Evolutionary conservation across 2,888 invertebrate genomes (phyloP), one percentile per base, ranked within the genome.

Genomic region (Scrobipalpa costella): DNA sequence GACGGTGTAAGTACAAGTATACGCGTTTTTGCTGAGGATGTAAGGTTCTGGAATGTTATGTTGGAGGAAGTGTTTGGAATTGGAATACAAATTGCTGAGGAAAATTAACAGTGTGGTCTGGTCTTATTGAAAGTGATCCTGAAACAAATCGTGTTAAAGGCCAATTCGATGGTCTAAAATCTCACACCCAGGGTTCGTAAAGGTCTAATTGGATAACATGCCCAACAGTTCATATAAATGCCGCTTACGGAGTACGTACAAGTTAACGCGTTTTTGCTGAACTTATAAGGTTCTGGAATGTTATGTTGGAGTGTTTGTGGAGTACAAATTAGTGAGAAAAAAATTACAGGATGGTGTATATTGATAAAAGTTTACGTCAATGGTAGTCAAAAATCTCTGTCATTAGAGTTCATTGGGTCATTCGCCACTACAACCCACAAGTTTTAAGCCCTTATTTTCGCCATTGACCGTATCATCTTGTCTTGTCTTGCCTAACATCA

Each of bases 171-270:
- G n/a, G n/a, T n/a, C n/a, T n/a, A n/a, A n/a, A n/a, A n/a, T n/a
- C n/a, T n/a, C n/a, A n/a, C n/a, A n/a, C n/a, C n/a, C n/a, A n/a
- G n/a, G n/a, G n/a, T n/a, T n/a, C n/a, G n/a, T 68, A 71, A 69
- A 64, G 3, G 15, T 27, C 50, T 74, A 72, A 73, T 70, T 72
- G 71, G 71, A 73, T 71, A 68, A 71, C 69, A 66, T 55, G 62
- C 64, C 58, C 47, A 62, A 19, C 59, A 59, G 63, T 64, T 58
- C 62, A 66, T 61, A 66, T 58, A 61, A 58, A 63, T 57, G 50
- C 27, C 27, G 50, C n/a, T 3, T 8, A 27, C 27, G 27, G 27
- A 27, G 21, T 11, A 21, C 13, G 21, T 21, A 21, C 19, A 19
- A 33, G 40, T 15, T n/a, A 13, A 27, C 40, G 7, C 27, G n/a